Percentiles rank a stretch among this genome's conserved stretches.
Evolutionary conservation across 2,797 vertebrate genomes (phyloP).

Genomic region (Carcharodon carcharias): DNA sequence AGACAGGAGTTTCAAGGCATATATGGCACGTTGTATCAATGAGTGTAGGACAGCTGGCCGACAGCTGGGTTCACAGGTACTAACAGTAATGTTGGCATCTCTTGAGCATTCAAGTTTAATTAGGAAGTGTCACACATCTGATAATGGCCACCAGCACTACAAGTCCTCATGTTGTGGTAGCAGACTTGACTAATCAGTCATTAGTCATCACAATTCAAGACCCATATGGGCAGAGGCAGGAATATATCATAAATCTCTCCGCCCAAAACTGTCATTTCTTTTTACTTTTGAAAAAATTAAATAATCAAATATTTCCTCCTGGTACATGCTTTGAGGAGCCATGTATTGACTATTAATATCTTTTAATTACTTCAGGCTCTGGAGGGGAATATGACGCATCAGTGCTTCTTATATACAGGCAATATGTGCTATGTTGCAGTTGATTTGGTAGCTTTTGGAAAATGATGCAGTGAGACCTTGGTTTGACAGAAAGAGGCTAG

Average conservation of each 20-base stretch:
- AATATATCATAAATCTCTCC: neutral
- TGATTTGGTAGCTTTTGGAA: neutral
- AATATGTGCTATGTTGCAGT: neutral
- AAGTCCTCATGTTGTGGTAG: neutral
- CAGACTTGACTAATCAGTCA: neutral
- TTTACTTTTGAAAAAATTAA: neutral
- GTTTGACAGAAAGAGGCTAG: neutral
- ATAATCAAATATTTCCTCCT: slow-evolving; percentile 2
- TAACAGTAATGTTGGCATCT: neutral
- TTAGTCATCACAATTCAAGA: no score
- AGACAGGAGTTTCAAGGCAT: neutral
- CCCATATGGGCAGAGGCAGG: neutral
- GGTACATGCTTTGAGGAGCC: neutral
- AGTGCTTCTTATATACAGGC: neutral
- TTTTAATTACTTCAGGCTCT: neutral
- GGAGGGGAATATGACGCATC: neutral
- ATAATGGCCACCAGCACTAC: neutral
- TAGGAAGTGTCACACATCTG: neutral
- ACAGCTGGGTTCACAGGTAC: neutral
- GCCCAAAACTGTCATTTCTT: neutral
- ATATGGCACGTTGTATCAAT: neutral
- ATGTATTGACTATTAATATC: neutral
- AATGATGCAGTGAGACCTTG: neutral
- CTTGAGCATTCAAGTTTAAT: neutral
- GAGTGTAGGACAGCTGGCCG: neutral